Evolutionary conservation across 2,888 invertebrate species (phyloP).

Genomic region (Scaptomyza caliginosa): DNA sequence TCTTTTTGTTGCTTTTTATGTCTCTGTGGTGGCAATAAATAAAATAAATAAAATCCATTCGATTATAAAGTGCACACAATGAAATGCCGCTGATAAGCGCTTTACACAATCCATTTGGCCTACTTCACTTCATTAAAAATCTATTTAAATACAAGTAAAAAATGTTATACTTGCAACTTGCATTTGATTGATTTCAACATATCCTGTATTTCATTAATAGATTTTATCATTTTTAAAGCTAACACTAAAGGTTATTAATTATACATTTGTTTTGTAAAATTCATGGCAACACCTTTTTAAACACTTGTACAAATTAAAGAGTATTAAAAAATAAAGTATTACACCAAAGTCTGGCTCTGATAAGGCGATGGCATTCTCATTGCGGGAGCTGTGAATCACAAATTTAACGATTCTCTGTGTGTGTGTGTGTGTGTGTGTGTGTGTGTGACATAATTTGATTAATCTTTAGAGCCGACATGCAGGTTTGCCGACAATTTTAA

Average conservation of each 20-base stretch:
- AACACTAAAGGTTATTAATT: no score
- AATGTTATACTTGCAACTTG: not conserved
- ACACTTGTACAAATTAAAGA: not conserved
- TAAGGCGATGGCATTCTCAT: slow-evolving; percentile 32
- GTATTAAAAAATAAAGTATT: slow-evolving; percentile 32
- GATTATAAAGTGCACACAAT: slow-evolving; percentile 73
- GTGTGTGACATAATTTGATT: slow-evolving; percentile 63
- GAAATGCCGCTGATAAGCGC: slow-evolving; percentile 68
- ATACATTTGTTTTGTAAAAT: no score
- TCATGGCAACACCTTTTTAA: not conserved
- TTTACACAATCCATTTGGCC: slow-evolving; percentile 66
- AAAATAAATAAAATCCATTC: slow-evolving; percentile 76
- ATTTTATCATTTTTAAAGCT: not conserved
- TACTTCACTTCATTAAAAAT: slow-evolving; percentile 78
- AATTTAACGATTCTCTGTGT: slow-evolving; percentile 45
- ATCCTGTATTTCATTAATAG: not conserved
- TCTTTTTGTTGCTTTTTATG: slow-evolving; percentile 32
- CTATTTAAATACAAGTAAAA: slow-evolving; percentile 57
- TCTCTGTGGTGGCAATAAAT: slow-evolving; percentile 64
- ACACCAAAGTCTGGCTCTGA: slow-evolving; percentile 30
- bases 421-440: no score
- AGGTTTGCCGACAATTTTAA: slow-evolving; percentile 48
- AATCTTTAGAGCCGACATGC: slow-evolving; percentile 44
- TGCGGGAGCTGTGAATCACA: slow-evolving; percentile 11
- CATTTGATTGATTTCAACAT: not conserved